phyloP scores from a whole-genome alignment of 1,140 invertebrate genomes.

The Drosophila cardini region DNA sequence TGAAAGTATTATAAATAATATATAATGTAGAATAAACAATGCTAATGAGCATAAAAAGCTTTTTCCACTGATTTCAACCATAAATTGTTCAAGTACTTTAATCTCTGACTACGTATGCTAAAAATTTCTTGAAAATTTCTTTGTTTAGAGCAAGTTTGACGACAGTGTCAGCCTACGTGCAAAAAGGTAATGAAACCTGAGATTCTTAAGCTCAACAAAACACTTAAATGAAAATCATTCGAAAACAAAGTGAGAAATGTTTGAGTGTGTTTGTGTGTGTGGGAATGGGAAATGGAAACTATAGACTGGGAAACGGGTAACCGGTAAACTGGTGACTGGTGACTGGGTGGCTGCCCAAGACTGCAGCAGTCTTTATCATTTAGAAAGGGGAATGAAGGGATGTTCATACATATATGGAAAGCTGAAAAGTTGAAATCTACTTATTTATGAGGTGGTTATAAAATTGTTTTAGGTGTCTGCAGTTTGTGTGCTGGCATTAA shows the following conservation, averaged over 20 bases:
- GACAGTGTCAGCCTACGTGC: slow-evolving; percentile 67
- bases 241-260: slow-evolving; percentile 60
- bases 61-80: slow-evolving; percentile 4
- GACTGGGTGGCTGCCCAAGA: slow-evolving; percentile 41
- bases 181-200: slow-evolving; percentile 69
- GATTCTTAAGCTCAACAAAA: slow-evolving; percentile 68
- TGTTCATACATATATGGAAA: slow-evolving; percentile 65
- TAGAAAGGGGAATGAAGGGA: neutral
- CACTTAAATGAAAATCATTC: slow-evolving; percentile 51
- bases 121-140: slow-evolving; percentile 51
- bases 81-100: slow-evolving; percentile 45
- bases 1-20: slow-evolving; percentile 14
- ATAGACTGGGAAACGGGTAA: slow-evolving; percentile 15
- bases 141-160: slow-evolving; percentile 35
- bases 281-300: slow-evolving; percentile 32
- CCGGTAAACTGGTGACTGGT: slow-evolving; percentile 16
- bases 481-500: slow-evolving; percentile 71
- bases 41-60: slow-evolving; percentile 25
- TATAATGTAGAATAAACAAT: slow-evolving; percentile 16
- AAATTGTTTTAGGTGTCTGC: slow-evolving; percentile 74
- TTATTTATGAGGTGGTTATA: slow-evolving; percentile 72
- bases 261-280: slow-evolving; percentile 31
- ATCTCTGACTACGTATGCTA: slow-evolving; percentile 37
- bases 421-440: slow-evolving; percentile 61
- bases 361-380: slow-evolving; percentile 51